Percentiles rank a stretch among this genome's conserved stretches.
Conservation (phyloP, 1,140 invertebrate genomes). For the Diploscapter pachys region DNA sequence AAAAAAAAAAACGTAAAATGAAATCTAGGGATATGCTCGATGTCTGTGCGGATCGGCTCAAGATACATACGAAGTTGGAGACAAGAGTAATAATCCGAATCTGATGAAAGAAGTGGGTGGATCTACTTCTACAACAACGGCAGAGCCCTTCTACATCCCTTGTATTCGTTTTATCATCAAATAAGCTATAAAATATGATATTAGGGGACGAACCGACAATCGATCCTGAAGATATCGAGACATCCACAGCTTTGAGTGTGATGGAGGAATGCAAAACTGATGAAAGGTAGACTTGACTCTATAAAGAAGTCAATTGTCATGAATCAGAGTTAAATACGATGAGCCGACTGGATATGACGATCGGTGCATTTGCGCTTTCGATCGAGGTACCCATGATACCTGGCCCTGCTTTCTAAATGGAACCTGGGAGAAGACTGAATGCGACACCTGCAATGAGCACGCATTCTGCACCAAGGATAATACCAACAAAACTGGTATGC, state of each 20-base stretch:
- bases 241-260: slow-evolving; percentile 20
- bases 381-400: slow-evolving; percentile 46
- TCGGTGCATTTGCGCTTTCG: slow-evolving; percentile 48
- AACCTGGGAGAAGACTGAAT: slow-evolving; percentile 42
- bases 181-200: background rate
- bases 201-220: slow-evolving; percentile 9
- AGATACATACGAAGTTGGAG: slow-evolving; percentile 3
- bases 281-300: background rate
- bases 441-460: slow-evolving; percentile 44
- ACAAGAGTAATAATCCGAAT: background rate
- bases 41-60: slow-evolving; percentile 27
- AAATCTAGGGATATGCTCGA: slow-evolving; percentile 27
- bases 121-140: slow-evolving; percentile 6
- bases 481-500: slow-evolving; percentile 17
- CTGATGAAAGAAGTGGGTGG: slow-evolving; percentile 5
- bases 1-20: slow-evolving; percentile 15
- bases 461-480: slow-evolving; percentile 43
- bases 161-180: slow-evolving; percentile 13
- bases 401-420: slow-evolving; percentile 50
- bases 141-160: slow-evolving; percentile 15
- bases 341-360: slow-evolving; percentile 25
- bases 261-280: slow-evolving; percentile 31
- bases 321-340: slow-evolving; percentile 35
- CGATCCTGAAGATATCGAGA: slow-evolving; percentile 12
- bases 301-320: background rate